Base-by-base conservation (phyloP, 2,113 vertebrate genomes). In the Coregonus clupeaformis region DNA sequence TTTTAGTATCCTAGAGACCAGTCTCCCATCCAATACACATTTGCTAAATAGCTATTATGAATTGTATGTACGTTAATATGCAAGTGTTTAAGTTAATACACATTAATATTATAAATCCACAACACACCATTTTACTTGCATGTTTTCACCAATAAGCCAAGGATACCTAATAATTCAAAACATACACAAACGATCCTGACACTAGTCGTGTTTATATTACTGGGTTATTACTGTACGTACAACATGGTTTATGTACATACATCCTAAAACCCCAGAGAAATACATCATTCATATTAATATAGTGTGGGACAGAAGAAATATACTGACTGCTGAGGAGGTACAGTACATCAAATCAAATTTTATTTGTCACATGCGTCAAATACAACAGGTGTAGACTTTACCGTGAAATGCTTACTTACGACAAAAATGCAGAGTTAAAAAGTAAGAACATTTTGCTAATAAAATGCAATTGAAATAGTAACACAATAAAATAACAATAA, bases 81-180 rank as follows among this genome's bases (percentile, higher is more conserved):
- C 30, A 1, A 60, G 27, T 62, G 70, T 16, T 66, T 25, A 25
- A 59, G 47, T 72, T 74, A 24, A 73, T 71, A 24, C 29, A 57
- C 62, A 77, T 75, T 4, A 69, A 66, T 68, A 69, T 75, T 73
- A 65, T 7, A 78, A 68, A 69, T 0, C n/a, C 45, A 42, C 36
- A 11, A 42, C 36, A 42, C 47, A 42, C 69, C 24, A 67, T 7
- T n/a, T 27, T 32, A 69, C 1, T 12, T 29, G 20, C n/a, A 30
- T 4, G 64, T 36, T 49, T 65, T 73, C 24, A 60, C 24, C 42
- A 27, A 47, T 65, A 27, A 73, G 12, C 24, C 45, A 12, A 20
- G 36, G 36, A 13, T 45, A 24, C 20, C 22, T 64, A 32, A 71
- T 32, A 62, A 45, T 20, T 72, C 42, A 49, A 45, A 64, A 73